Conservation (phyloP, 2,797 vertebrate species). For the Sebastes umbrosus region DNA sequence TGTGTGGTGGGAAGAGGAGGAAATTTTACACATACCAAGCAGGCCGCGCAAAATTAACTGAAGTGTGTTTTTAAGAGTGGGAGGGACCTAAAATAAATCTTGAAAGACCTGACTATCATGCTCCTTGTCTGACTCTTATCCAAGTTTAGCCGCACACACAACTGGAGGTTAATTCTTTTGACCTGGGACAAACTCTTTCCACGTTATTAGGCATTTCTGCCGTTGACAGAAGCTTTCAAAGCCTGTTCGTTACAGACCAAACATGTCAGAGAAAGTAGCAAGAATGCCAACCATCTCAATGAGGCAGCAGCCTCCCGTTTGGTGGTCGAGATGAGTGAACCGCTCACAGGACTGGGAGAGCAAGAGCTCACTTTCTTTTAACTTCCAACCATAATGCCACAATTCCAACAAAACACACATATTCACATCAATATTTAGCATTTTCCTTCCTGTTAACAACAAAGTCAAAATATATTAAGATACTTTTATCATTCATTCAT, state of each 20-base stretch:
- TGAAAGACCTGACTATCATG: constrained; percentile 70
- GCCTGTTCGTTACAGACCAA: constrained; percentile 74
- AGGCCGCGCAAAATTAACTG: constrained; percentile 67
- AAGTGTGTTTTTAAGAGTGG: constrained; percentile 73
- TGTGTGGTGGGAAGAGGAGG: constrained; percentile 63
- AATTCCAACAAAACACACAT: background rate
- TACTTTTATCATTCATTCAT: background rate
- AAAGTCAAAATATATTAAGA: background rate
- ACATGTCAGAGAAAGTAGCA: constrained; percentile 71
- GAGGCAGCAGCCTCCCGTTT: constrained; percentile 39
- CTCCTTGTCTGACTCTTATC: constrained; percentile 68
- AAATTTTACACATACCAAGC: constrained; percentile 72
- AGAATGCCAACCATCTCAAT: constrained; percentile 72
- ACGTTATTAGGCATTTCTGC: constrained; percentile 70
- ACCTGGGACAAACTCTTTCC: constrained; percentile 73
- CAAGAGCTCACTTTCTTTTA: background rate
- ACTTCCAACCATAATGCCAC: too few relatives aligned
- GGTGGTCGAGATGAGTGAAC: constrained; percentile 47
- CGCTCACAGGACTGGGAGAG: constrained; percentile 1
- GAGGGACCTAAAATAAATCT: constrained; percentile 67
- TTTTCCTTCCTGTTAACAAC: background rate
- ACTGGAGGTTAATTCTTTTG: constrained; percentile 80
- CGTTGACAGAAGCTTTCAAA: constrained; percentile 77
- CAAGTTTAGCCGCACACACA: constrained; percentile 71
- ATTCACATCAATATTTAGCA: background rate